Evolutionary conservation across 2,888 invertebrate genomes (phyloP), one percentile per base, ranked within the genome.

Genomic region (Monochamus alternatus): DNA sequence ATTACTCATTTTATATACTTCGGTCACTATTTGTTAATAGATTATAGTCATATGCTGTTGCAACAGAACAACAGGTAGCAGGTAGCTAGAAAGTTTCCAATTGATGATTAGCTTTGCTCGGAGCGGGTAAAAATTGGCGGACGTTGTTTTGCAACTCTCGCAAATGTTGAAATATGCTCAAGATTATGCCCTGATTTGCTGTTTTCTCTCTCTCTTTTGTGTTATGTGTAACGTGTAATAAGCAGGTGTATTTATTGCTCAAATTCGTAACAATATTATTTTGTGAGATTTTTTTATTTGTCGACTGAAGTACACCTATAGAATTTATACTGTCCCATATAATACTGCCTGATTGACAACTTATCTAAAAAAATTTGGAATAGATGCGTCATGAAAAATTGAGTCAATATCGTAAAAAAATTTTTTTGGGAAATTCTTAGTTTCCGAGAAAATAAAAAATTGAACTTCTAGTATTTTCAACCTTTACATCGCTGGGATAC

Each of bases 1-100:
- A 88, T 88, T 87, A 88, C 86, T 87, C 87, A 88, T 87, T 88
- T 87, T 85, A 86, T 84, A 81, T 86, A 84, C 86, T 86, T 85
- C 86, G 84, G 84, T 86, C 84, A 85, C 86, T 86, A 87, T 87
- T 87, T 87, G 87, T 85, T 87, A 87, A 88, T 87, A 87, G 86
- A 87, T 86, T 85, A 82, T 80, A 73, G 78, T 77, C 58, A 76
- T 78, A 72, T 76, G 69, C 72, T 62, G 77, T 79, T 52, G 60
- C 78, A 76, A 73, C 75, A 80, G 72, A 63, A 66, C 72, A 78
- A 68, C 73, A 73, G 63, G 73, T 79, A 81, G 80, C 80, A 79
- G 80, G 81, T 81, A 81, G 81, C 79, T 77, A 75, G 75, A 80
- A 80, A 78, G 75, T 76, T 76, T 63, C 60, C 63, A 63, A 52